phyloP scores from a whole-genome alignment of 2,797 vertebrate species.

The Cynodonichthys magdalenae region DNA sequence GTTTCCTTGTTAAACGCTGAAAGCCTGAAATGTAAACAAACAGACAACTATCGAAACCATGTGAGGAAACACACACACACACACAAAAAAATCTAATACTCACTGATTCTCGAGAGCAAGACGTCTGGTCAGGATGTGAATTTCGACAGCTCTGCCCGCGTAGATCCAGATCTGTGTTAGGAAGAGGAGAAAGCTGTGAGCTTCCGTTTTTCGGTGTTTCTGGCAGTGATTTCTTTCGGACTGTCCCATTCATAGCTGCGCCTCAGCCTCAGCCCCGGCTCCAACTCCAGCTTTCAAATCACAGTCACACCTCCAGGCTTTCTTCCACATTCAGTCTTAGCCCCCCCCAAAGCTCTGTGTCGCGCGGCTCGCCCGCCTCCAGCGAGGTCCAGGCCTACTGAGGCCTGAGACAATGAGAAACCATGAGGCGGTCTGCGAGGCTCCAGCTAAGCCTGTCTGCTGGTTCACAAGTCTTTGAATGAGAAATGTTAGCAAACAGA shows the following conservation, averaged over 20 bases:
- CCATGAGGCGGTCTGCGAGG: constrained; percentile 82
- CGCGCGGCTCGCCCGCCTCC: constrained; percentile 65
- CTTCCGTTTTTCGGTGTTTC: constrained; percentile 33
- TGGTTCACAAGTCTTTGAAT: constrained; percentile 91
- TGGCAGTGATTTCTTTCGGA: constrained; percentile 41
- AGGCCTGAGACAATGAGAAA: constrained; percentile 86
- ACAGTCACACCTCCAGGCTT: constrained; percentile 41
- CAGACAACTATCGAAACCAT: constrained; percentile 2
- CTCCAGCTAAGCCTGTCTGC: constrained; percentile 85
- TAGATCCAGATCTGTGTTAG: constrained; percentile 74
- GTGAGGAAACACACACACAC: not conserved
- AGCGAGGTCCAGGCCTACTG: constrained; percentile 69
- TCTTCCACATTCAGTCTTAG: constrained; percentile 27
- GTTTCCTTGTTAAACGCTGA: constrained; percentile 29
- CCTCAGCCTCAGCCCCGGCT: constrained; percentile 60
- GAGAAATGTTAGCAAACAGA: constrained; percentile 95
- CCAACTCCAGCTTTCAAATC: constrained; percentile 49
- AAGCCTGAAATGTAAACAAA: constrained; percentile 25
- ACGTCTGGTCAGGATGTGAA: constrained; percentile 31
- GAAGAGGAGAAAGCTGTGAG: constrained; percentile 77
- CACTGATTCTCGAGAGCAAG: constrained; percentile 56
- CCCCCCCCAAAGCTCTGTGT: constrained; percentile 56
- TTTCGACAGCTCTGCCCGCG: constrained; percentile 35
- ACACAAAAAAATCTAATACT: constrained; percentile 57
- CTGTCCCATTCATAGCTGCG: constrained; percentile 68